Evolutionary conservation across 2,113 vertebrate species (phyloP).

Genomic region (Vulpes vulpes): DNA sequence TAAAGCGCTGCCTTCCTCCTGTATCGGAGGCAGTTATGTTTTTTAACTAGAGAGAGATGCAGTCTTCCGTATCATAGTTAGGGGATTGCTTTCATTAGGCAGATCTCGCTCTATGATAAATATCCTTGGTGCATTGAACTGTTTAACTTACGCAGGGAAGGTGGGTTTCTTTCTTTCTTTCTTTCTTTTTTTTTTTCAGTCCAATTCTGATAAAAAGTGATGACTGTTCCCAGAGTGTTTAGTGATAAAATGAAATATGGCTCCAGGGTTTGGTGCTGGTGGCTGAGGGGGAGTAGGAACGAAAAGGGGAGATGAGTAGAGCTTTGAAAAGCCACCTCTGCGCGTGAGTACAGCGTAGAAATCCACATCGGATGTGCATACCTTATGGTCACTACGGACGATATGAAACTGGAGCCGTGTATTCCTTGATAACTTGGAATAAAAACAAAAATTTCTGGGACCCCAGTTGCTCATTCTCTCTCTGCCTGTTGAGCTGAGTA

Average conservation of each 20-base stretch:
- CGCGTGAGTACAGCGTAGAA: neutral
- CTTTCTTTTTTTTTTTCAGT: constrained; percentile 57
- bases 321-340: neutral
- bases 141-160: constrained; percentile 8
- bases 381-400: neutral
- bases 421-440: constrained; percentile 3
- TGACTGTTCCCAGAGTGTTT: constrained; percentile 24
- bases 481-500: neutral
- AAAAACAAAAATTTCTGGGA: neutral
- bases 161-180: neutral
- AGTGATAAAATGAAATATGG: constrained; percentile 25
- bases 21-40: neutral
- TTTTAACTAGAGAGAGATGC: neutral
- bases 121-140: constrained; percentile 24
- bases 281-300: neutral
- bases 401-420: neutral
- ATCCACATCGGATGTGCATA: neutral
- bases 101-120: neutral
- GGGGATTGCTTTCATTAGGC: neutral
- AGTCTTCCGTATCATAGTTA: neutral
- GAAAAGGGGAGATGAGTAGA: neutral
- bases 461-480: neutral
- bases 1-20: neutral
- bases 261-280: neutral
- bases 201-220: neutral